Base-by-base conservation (phyloP, 2,797 vertebrate species). In the Basileuterus tristriatus region DNA sequence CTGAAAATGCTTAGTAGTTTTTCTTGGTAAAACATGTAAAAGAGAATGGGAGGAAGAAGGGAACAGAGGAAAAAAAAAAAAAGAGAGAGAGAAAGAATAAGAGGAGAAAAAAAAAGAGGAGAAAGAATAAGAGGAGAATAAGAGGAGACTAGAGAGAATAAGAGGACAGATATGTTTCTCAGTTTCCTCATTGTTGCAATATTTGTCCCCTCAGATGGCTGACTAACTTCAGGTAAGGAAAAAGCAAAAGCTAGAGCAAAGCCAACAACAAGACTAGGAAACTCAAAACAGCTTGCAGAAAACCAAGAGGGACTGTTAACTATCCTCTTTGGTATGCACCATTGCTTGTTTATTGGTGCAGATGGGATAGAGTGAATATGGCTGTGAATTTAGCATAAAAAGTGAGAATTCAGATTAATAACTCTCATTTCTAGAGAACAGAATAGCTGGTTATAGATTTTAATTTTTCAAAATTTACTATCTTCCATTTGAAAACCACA, bases 331-430 rank as follows among this genome's bases (percentile, higher is more conserved):
- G 44, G 32, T 64, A 86, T 84, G 64, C 85, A 92, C 85, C 81
- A 92, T 96, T 91, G 60, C 64, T 87, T 94, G 44, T 47, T 95
- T 97, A 88, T 94, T 94, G 59, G 50, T 86, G 50, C 69, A 96
- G 86, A 85, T 52, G 55, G 34, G 80, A 82, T 27, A 93, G 36
- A 96, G n/a, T 34, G 44, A 87, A 52, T 29, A 89, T 32, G 41
- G 24, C 20, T 83, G 44, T 7, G 15, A 86, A 81, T 91, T 79
- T 92, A 91, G 83, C 34, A 55, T 8, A 76, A 90, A 92, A 94
- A 89, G 23, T 76, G 46, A 95, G 59, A 88, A 91, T n/a, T 65
- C 19, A 44, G 14, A n/a, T 90, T 76, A 59, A 62, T 49, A 83
- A 24, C 2, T 19, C 30, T 90, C 59, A 71, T 0, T 34, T 75